Evolutionary conservation across 2,888 invertebrate species (phyloP).

Genomic region (Stramonita haemastoma): DNA sequence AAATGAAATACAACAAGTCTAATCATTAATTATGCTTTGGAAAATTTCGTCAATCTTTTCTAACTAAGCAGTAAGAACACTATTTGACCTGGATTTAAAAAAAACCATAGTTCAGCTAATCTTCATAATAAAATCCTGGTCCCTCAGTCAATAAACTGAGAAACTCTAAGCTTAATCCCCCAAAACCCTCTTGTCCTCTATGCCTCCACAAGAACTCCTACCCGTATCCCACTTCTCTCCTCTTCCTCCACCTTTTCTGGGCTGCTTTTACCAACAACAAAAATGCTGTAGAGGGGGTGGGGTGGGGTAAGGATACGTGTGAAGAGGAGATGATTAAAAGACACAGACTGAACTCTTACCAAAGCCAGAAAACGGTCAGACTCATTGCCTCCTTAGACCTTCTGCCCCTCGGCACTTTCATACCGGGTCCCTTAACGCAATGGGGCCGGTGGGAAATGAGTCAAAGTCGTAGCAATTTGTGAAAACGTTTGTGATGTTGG

Average conservation of each 20-base stretch:
- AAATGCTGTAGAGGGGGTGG: background rate
- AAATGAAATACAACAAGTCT: too few species aligned
- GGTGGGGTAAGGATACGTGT: too few species aligned
- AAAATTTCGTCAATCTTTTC: too few species aligned
- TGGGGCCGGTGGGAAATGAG: conserved; percentile 36
- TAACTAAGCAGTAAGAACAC: background rate
- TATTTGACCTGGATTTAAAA: background rate
- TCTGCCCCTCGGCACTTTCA: conserved; percentile 19
- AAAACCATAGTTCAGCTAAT: background rate
- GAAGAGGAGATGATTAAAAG: background rate
- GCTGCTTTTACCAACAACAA: background rate
- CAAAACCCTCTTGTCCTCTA: background rate
- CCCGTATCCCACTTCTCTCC: too few species aligned
- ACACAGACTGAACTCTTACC: background rate
- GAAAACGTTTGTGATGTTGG: conserved; percentile 36
- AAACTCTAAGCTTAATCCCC: background rate
- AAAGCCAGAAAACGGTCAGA: conserved; percentile 10
- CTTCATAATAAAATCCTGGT: background rate
- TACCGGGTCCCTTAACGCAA: conserved; percentile 31
- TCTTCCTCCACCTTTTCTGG: background rate
- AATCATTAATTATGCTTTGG: too few species aligned
- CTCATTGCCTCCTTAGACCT: conserved; percentile 25
- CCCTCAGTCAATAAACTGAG: background rate
- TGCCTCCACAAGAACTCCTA: background rate
- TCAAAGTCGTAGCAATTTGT: conserved; percentile 36